A percentile compares a stretch with the other conserved stretches of the same genome.
Conservation (phyloP, 2,797 vertebrate genomes). For the Sebastes jordani region DNA sequence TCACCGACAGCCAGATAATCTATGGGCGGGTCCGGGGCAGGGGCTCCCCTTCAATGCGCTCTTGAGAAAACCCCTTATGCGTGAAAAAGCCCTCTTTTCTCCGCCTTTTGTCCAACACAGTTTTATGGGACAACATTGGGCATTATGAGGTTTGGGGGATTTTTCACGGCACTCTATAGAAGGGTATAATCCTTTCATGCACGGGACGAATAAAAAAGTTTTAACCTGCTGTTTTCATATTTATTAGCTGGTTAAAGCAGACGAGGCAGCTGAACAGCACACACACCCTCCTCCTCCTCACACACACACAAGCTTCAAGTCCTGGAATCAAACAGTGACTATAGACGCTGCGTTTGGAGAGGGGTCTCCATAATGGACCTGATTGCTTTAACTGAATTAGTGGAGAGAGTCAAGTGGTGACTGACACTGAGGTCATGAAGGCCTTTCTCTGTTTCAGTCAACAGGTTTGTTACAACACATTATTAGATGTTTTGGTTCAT, state of each 20-base stretch:
- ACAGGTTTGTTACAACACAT: constrained; percentile 37
- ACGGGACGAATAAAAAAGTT: constrained; percentile 80
- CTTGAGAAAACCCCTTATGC: constrained; percentile 90
- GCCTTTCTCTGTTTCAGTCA: constrained; percentile 26
- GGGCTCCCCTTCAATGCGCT: constrained; percentile 78
- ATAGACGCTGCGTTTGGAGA: constrained; percentile 4
- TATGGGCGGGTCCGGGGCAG: constrained; percentile 76
- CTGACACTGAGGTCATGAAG: constrained; percentile 28
- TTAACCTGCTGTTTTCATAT: constrained; percentile 90
- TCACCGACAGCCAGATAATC: constrained; percentile 79
- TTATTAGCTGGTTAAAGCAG: constrained; percentile 89
- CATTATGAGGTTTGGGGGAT: constrained; percentile 85
- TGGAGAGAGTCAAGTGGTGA: constrained; percentile 63
- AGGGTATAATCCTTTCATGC: constrained; percentile 82
- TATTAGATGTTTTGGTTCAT: background rate
- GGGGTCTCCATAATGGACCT: constrained; percentile 19
- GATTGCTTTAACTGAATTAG: constrained; percentile 57
- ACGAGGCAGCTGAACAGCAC: constrained; percentile 82
- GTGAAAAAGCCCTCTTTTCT: constrained; percentile 84
- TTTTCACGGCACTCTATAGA: constrained; percentile 86
- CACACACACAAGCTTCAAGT: constrained; percentile 21
- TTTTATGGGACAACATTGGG: constrained; percentile 85
- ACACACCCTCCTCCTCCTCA: background rate
- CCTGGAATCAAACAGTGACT: constrained; percentile 50
- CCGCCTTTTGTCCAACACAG: constrained; percentile 77